phyloP scores from a whole-genome alignment of 53 echinoderm and acorn worm species.

The Zoroaster sp. region DNA sequence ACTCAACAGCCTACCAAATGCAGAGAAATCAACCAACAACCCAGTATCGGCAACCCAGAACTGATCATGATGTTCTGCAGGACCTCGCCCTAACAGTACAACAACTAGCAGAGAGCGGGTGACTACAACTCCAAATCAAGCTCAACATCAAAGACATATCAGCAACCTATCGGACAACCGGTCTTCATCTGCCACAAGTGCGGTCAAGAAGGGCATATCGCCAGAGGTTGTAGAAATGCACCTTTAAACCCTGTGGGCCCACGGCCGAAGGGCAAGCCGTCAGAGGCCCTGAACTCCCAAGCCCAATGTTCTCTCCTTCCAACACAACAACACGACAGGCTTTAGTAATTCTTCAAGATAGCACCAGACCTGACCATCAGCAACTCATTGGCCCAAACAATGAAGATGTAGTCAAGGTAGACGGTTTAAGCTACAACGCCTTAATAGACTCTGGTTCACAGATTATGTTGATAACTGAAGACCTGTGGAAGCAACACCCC shows the following conservation, averaged over 20 bases:
- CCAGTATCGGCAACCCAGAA: not conserved
- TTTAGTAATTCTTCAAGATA: not conserved
- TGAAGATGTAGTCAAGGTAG: not conserved
- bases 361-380: not conserved
- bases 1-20: not conserved
- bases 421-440: constrained; percentile 6
- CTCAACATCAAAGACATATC: not conserved
- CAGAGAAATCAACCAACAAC: not conserved
- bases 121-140: not conserved
- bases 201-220: constrained; percentile 24
- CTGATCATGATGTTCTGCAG: not conserved
- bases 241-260: constrained; percentile 13
- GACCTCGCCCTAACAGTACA: not conserved
- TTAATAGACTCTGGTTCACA: constrained; percentile 57
- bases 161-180: not conserved
- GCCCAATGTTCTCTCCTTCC: not conserved
- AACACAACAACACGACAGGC: not conserved
- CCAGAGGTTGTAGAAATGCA: not conserved
- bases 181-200: no score
- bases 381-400: not conserved
- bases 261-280: constrained; percentile 34
- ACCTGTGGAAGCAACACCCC: not conserved
- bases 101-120: not conserved
- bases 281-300: not conserved
- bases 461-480: constrained; percentile 8